phyloP scores from a whole-genome alignment of 2,797 vertebrate species.

The Pseudocheirus occidentalis region DNA sequence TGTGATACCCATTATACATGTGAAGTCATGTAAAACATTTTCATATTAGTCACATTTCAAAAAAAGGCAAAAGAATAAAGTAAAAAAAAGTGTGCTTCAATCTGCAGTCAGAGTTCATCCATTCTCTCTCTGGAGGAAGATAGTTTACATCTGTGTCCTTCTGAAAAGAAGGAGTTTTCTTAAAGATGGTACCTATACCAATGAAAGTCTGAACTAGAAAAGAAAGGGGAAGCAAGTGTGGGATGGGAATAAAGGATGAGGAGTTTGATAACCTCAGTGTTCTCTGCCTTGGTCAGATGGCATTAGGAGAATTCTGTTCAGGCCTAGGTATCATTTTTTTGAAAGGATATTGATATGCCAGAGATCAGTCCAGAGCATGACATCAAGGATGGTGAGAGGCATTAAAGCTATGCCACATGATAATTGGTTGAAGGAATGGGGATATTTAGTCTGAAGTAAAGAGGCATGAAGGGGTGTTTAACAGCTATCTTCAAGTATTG shows the following conservation, averaged over 20 bases:
- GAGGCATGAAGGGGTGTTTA: background rate
- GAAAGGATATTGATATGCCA: background rate
- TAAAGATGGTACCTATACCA: background rate
- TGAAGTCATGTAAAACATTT: background rate
- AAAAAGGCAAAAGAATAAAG: background rate
- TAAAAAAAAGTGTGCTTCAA: background rate
- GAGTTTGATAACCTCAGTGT: background rate
- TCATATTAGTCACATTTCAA: background rate
- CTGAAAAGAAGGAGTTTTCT: conserved; percentile 1
- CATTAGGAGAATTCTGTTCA: background rate
- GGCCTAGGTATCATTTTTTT: background rate
- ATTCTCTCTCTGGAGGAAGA: background rate
- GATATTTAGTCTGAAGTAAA: background rate
- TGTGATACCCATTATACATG: background rate
- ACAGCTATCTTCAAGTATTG: background rate
- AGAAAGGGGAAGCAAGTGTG: background rate
- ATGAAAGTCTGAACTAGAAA: conserved; percentile 11
- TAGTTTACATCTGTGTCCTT: background rate
- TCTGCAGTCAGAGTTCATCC: background rate
- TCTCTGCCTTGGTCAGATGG: background rate
- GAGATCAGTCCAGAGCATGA: background rate
- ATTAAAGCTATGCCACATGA: background rate
- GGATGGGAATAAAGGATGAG: background rate
- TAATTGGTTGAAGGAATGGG: background rate
- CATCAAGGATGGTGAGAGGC: background rate